Base-by-base conservation (phyloP, 2,113 vertebrate species). In the Neogale vison region DNA sequence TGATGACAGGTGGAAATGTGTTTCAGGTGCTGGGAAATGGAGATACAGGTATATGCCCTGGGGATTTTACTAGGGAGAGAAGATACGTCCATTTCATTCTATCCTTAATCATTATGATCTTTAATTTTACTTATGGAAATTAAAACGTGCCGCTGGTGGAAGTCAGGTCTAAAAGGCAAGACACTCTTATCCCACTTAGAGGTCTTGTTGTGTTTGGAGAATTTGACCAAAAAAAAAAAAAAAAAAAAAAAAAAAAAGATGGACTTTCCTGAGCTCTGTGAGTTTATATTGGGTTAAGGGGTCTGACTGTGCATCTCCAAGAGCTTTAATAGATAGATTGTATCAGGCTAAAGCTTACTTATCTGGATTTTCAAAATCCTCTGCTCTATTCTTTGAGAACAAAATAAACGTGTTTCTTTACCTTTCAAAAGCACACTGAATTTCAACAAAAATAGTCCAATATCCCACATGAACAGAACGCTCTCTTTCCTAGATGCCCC, bases 201-300 rank as follows among this genome's bases (percentile, higher is more conserved):
- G 83, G 13, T 71, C 7, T 42, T 67, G 10, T 3, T 69, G 9
- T 7, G 47, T 94, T 86, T 91, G 67, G 29, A 85, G 9, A 57
- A 67, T 89, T 81, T 77, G 85, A 42, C 21, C 83, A 67, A 17
- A 39, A 36, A 92, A 84, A 80, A 18, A 85, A 67, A 17, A 39
- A 36, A 92, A 84, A 80, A 18, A 42, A 42, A 42, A 85, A 67
- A 17, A 39, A 36, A 92, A 82, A 80, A 17, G 1, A 3, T 57
- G 1, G 1, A 34, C 55, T 93, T 88, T 93, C 4, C 39, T 85
- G 55, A 96, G 10, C 11, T 45, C 79, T 0, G 1, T 18, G 31
- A 76, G 88, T 96, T 94, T 96, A 42, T 63, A 31, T 83, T 81
- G 84, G 0, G 9, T 95, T 96, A 57, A 52, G 63, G 93, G 96